A percentile compares a stretch with the other conserved stretches of the same genome.
These are phyloP conservation scores for Festucalex cinctus DNA, from an alignment of 2,113 vertebrate species.

Conservation along the genomic window DNA sequence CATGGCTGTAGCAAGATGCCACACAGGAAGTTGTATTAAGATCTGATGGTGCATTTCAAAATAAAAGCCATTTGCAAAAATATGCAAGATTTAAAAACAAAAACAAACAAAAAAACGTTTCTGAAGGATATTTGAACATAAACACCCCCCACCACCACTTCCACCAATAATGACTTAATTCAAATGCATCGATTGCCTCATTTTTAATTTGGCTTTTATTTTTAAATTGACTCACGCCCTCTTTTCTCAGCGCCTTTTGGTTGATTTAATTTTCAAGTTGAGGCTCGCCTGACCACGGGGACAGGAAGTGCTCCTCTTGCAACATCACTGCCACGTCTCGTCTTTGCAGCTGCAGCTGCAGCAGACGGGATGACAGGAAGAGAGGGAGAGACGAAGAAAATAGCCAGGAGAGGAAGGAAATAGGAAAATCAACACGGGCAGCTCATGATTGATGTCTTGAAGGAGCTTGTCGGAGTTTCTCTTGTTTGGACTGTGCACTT, in stretches of 20 bases:
- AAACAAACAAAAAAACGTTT: too few relatives aligned
- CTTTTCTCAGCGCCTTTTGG: neutral
- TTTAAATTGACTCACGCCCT: neutral
- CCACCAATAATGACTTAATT: neutral
- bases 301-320: conserved; percentile 34
- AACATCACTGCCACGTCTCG: conserved; percentile 63
- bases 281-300: neutral
- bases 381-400: conserved; percentile 44
- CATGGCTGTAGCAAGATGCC: neutral
- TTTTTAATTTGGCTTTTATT: too few relatives aligned
- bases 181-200: too few relatives aligned
- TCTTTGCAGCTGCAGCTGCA: conserved; percentile 18
- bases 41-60: neutral
- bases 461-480: conserved; percentile 17
- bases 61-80: neutral
- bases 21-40: neutral
- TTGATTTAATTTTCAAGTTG: neutral
- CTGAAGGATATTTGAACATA: too few relatives aligned
- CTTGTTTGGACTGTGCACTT: conserved; percentile 30
- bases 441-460: conserved; percentile 2
- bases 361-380: conserved; percentile 15
- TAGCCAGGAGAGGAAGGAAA: conserved; percentile 18
- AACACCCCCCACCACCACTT: too few relatives aligned
- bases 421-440: conserved; percentile 31
- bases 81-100: too few relatives aligned